Base-by-base conservation (phyloP, 1,140 invertebrate species). In the Heliothis subflexa region DNA sequence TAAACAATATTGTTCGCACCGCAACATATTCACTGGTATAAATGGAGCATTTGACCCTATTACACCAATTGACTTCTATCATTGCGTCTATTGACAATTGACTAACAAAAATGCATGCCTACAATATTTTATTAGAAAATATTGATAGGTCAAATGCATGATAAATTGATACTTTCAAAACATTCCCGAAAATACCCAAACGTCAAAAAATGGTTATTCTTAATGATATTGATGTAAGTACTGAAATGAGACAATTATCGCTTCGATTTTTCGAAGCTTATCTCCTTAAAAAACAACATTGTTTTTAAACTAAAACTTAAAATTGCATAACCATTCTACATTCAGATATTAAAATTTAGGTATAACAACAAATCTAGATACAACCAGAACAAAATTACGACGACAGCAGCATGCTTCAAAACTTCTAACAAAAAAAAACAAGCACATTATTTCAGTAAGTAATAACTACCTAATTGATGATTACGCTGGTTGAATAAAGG, bases 401-500 rank as follows among this genome's bases (percentile, higher is more conserved):
- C 47, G 45, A 52, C 54, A 64, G 66, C 28, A 57, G 25, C 57
- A 61, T 62, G 66, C 66, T 70, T 57, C 14, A 57, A 40, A 72
- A 57, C 70, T 18, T 1, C 11, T 57, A n/a, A 47, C 54, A 73
- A 45, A n/a, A 73, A 59, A 70, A 70, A 70, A 70, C 66, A 70
- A 66, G 47, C 47, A 14, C 47, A 50, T 50, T 49, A 73, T 59
- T 64, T 25, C 21, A 25, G 73, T 62, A 28, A 64, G 47, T 75
- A 75, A 52, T 75, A 75, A 62, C 73, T 33, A 75, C 57, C 73
- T 75, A 75, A 75, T 75, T 75, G 73, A 62, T 50, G 73, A 85
- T 82, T 84, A 86, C 73, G 47, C 59, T 75, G 71, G 71, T 61
- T 61, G 73, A 21, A 84, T 88, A 87, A 87, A 78, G 83, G 79